Evolutionary conservation across 2,797 vertebrate species (phyloP).

Genomic region (Tenualosa ilisha): DNA sequence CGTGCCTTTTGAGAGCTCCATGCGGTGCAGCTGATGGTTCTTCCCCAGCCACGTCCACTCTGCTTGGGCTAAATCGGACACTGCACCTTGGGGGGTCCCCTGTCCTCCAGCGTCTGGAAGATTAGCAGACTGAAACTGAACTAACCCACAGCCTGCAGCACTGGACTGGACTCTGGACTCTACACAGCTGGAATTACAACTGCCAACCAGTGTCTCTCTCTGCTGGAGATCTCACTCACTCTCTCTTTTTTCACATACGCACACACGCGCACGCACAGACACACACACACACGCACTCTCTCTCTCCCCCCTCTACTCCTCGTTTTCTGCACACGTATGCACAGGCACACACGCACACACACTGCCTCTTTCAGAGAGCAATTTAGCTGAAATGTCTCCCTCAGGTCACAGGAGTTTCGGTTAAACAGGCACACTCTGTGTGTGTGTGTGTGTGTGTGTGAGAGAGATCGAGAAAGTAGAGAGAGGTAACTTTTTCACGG

Average conservation of each 20-base stretch:
- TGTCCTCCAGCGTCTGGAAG: neutral
- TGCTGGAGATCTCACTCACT: conserved; percentile 30
- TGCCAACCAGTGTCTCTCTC: neutral
- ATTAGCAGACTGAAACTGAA: neutral
- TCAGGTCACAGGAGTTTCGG: conserved; percentile 41
- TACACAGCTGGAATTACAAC: neutral
- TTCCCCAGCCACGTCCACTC: conserved; percentile 37
- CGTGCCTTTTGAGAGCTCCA: conserved; percentile 43
- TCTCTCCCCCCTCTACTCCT: neutral
- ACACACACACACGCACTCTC: neutral
- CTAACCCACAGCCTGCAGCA: neutral
- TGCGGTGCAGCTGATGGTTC: conserved; percentile 17
- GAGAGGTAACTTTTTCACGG: neutral
- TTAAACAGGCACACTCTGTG: conserved; percentile 45
- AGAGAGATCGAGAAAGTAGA: neutral
- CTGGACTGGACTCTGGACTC: neutral
- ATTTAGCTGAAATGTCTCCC: conserved; percentile 40
- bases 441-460: neutral
- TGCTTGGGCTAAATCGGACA: conserved; percentile 30
- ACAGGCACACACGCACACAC: conserved; percentile 35
- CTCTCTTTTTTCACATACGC: conserved; percentile 35
- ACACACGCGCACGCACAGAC: neutral
- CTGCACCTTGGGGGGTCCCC: neutral
- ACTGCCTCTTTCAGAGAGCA: conserved; percentile 49
- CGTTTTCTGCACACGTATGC: conserved; percentile 4